phyloP scores from a whole-genome alignment of 2,888 invertebrate genomes.

The Lasioglossum villosulum region DNA sequence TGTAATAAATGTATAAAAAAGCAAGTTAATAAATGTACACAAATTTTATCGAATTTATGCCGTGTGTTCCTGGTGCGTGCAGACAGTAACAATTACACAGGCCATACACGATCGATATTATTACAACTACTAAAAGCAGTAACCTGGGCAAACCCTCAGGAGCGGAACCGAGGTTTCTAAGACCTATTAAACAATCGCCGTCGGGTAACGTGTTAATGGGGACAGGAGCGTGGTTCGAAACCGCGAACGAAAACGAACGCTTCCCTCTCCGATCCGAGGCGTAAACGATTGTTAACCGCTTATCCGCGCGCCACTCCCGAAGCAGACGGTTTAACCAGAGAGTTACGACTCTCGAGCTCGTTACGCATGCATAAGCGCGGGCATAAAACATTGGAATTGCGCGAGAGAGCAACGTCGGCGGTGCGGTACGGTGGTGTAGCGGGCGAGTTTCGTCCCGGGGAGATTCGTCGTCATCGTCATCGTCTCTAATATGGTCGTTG shows the following conservation, averaged over 20 bases:
- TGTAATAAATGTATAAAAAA: too few relatives aligned
- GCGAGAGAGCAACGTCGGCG: constrained; percentile 1
- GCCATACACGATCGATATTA: too few relatives aligned
- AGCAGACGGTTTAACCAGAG: constrained; percentile 69
- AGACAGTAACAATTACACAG: too few relatives aligned
- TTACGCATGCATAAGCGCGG: constrained; percentile 79
- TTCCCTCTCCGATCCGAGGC: constrained; percentile 11
- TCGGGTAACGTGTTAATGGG: not conserved
- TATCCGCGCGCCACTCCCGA: constrained; percentile 65
- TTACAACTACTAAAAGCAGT: not conserved
- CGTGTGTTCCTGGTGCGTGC: too few relatives aligned
- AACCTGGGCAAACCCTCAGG: not conserved
- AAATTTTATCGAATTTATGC: too few relatives aligned
- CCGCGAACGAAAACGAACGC: constrained; percentile 24
- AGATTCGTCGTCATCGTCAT: constrained; percentile 18
- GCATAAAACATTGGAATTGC: constrained; percentile 69
- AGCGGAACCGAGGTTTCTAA: not conserved
- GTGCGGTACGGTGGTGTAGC: not conserved
- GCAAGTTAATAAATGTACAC: too few relatives aligned
- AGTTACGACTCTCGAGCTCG: constrained; percentile 77
- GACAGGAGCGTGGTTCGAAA: not conserved
- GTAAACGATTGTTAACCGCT: constrained; percentile 67
- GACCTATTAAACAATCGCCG: not conserved
- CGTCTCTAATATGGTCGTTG: not conserved
- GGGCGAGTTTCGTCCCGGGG: constrained; percentile 21